Evolutionary conservation across 2,888 invertebrate species (phyloP), one percentile per base, ranked within the genome.

Genomic region (Coremacera marginata): DNA sequence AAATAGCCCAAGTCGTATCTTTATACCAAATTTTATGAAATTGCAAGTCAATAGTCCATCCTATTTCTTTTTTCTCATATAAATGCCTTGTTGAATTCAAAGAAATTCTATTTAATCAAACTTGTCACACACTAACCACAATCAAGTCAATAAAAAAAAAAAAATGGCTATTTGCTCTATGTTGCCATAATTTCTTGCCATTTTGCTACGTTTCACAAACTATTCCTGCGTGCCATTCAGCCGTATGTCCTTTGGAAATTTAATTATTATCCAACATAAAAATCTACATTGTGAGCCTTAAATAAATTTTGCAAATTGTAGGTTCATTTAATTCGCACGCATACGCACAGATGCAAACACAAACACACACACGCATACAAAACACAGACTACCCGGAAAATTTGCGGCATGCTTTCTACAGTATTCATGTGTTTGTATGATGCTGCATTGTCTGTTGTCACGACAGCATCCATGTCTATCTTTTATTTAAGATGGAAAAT

Each of bases 401-500:
- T 44, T 44, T 44, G 44, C 44, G 44, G 44, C 11, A 44, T 11
- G 14, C 44, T 14, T 3, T 44, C 7, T 14, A 44, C 14, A 11
- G 44, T 44, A 11, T 44, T 1, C 44, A 44, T 31, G 81, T 83
- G 72, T 57, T 70, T 71, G 34, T 74, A 60, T 44, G 72, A 60
- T 65, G 60, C 44, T 31, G 70, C 37, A 67, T 75, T 31, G 51
- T 65, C 11, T n/a, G 5, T 37, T 31, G 19, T 22, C 44, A 49
- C 63, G 19, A 31, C 25, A 31, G 14, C 62, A 81, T 80, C 77
- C 82, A 80, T 84, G 82, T 83, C 83, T 82, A 77, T 71, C 78
- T 72, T 85, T 85, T 86, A 86, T 85, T 85, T 81, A 86, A 84
- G 84, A 84, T 85, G 84, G 84, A 85, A 85, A 85, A 86, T 86